Base-by-base conservation (phyloP, 2,888 invertebrate genomes). In the Apomyelois bistriatella region DNA sequence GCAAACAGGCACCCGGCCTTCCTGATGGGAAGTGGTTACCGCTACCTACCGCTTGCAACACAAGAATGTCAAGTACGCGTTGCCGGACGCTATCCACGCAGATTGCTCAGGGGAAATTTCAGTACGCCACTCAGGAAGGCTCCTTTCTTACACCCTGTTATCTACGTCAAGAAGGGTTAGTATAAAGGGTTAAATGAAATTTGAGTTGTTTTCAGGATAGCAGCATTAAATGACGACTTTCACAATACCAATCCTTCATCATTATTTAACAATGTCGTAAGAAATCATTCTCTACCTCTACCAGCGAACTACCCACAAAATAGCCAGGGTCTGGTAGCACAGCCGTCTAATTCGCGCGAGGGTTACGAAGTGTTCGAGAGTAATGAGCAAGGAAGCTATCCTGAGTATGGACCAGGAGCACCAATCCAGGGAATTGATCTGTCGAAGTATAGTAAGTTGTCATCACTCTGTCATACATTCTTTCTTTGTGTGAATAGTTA, bases 161-260 rank as follows among this genome's bases (percentile, higher is more conserved):
- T n/a, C n/a, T n/a, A n/a, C n/a, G n/a, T n/a, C n/a, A n/a, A n/a
- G n/a, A n/a, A n/a, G n/a, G n/a, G n/a, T n/a, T n/a, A n/a, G n/a
- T n/a, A n/a, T 22, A 22, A 22, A 3, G 8, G 1, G 38, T 38
- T 13, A 0, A 1, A 32, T 28, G 10, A 30, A 9, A 13, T 32
- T 16, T 7, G 7, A 32, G 32, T 49, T 52, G 10, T 68, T 62
- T 58, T n/a, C 68, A 95, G 95, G 68, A 93, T 94, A 22, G 92
- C 95, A 10, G 93, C 94, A 0, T 74, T 95, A 12, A 94, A 95
- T 60, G 94, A 94, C 59, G 91, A 95, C 32, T 93, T 94, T 72
- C 91, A 92, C 6, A 93, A 94, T 65, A 93, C 93, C 64, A 91
- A 92, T 40, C 66, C 83, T 32, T 68, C 70, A 8, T 60, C 66